Base-by-base conservation (phyloP, 2,888 invertebrate species). In the Watsonalla binaria region DNA sequence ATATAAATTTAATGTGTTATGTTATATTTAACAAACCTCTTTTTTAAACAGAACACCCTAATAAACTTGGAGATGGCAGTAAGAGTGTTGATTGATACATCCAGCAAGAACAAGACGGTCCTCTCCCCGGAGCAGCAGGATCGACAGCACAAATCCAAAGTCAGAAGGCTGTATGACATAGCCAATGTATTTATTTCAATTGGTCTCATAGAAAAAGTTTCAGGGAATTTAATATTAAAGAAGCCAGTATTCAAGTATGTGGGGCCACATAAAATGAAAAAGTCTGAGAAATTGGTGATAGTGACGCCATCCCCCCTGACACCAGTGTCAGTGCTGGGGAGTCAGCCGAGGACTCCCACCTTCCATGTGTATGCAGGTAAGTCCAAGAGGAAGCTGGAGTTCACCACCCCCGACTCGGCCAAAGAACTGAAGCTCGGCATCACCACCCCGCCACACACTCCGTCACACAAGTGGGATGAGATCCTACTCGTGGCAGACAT, bases 161-260 rank as follows among this genome's bases (percentile, higher is more conserved):
- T 94, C 58, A 91, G 95, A 57, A 91, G 95, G 62, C 89, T 95
- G 37, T 95, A 95, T 81, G 95, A 95, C 78, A 95, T 95, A 68
- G 95, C 95, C 56, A 95, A 95, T 82, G 94, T 95, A 62, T 91
- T 95, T 67, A 93, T 94, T 62, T 94, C 95, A 58, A 92, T 95
- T 76, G 93, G 93, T 66, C 92, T 95, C 63, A 94, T 95, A 72
- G 92, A 92, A 74, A 95, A 95, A 80, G 93, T 94, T 57, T 92
- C 92, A 56, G 92, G 92, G 65, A 90, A 91, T 64, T 92, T 84
- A 82, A 92, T 82, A 77, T 88, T 93, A 68, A 92, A 93, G 67
- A 94, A 94, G 74, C 94, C 94, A 59, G 93, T 94, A 57, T 94
- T 94, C 78, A 91, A 90, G 68, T 94, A 94, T 83, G 92, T 92